Evolutionary conservation across 1,140 invertebrate species (phyloP).

Genomic region (Centruroides sculpturatus): DNA sequence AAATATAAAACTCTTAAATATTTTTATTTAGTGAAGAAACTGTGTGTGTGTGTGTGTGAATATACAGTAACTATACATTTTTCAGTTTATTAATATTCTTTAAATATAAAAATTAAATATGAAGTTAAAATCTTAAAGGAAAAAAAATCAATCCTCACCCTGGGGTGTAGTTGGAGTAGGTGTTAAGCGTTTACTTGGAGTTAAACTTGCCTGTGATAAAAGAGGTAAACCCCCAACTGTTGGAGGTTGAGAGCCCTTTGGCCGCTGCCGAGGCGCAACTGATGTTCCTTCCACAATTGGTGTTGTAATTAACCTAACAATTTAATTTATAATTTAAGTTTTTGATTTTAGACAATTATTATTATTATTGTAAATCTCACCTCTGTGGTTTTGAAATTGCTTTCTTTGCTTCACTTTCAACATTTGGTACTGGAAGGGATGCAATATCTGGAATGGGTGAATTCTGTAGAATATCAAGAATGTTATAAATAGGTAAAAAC

Average conservation of each 20-base stretch:
- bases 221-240: constrained; percentile 24
- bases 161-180: constrained; percentile 15
- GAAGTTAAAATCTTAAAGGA: too few relatives aligned
- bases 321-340: too few relatives aligned
- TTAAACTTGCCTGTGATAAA: constrained; percentile 28
- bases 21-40: too few relatives aligned
- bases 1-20: too few relatives aligned
- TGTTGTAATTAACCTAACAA: constrained; percentile 23
- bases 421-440: constrained; percentile 43
- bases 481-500: neutral
- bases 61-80: too few relatives aligned
- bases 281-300: constrained; percentile 53
- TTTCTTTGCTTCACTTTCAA: constrained; percentile 40
- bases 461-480: constrained; percentile 37
- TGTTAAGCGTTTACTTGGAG: constrained; percentile 11
- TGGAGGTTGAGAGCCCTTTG: constrained; percentile 43
- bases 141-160: constrained; percentile 2
- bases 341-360: too few relatives aligned
- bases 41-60: too few relatives aligned
- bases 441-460: constrained; percentile 45
- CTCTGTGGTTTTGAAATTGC: constrained; percentile 9
- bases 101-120: too few relatives aligned
- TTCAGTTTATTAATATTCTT: too few relatives aligned
- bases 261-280: constrained; percentile 67
- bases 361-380: neutral